phyloP scores from a whole-genome alignment of 1,140 invertebrate species.

The Aleiodes sp. region DNA sequence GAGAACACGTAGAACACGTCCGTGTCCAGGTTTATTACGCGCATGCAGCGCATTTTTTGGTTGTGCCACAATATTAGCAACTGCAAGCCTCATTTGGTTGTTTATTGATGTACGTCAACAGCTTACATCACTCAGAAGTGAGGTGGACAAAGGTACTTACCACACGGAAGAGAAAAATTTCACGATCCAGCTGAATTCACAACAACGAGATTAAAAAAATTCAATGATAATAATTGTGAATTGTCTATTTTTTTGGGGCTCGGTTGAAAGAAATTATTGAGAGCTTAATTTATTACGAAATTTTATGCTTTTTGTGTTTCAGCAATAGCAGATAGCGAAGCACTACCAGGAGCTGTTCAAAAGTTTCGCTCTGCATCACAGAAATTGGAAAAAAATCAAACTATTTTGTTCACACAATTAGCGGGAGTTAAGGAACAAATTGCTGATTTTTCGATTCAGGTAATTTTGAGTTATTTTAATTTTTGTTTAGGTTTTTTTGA shows the following conservation, averaged over 20 bases:
- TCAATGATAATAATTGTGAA: no score
- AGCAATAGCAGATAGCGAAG: slow-evolving; percentile 74
- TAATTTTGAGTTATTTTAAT: slow-evolving; percentile 41
- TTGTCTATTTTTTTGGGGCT: neutral
- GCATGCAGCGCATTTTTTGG: slow-evolving; percentile 71
- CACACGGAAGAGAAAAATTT: slow-evolving; percentile 14
- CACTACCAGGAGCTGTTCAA: slow-evolving; percentile 72
- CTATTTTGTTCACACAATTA: slow-evolving; percentile 67
- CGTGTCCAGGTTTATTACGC: slow-evolving; percentile 65
- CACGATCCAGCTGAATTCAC: neutral
- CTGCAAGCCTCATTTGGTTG: slow-evolving; percentile 74
- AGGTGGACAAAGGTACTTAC: slow-evolving; percentile 73
- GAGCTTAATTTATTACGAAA: neutral
- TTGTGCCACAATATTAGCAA: slow-evolving; percentile 72
- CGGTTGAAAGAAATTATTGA: neutral
- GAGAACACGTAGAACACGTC: slow-evolving; percentile 47
- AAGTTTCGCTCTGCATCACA: slow-evolving; percentile 72
- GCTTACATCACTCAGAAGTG: slow-evolving; percentile 70
- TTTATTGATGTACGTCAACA: slow-evolving; percentile 76
- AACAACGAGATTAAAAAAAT: neutral
- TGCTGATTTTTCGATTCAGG: slow-evolving; percentile 66
- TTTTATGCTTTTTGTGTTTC: slow-evolving; percentile 47
- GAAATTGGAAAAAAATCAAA: slow-evolving; percentile 72
- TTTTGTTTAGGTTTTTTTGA: neutral
- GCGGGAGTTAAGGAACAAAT: slow-evolving; percentile 61